Base-by-base conservation (phyloP, 2,888 invertebrate species). In the Pilophorus perplexus region DNA sequence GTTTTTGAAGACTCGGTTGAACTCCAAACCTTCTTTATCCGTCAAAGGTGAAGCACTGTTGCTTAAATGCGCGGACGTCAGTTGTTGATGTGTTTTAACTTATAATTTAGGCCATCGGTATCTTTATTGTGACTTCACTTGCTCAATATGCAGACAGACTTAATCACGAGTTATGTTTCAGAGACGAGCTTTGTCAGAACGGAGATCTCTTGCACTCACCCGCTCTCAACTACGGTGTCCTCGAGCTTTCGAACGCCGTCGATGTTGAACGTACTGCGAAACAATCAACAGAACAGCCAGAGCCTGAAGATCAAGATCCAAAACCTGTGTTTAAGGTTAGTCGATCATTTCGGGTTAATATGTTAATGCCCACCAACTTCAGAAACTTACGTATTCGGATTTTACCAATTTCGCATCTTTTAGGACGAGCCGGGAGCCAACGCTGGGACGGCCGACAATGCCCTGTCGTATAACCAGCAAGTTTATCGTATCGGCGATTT, bases 1-100 rank as follows among this genome's bases (percentile, higher is more conserved):
- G 86, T 93, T 48, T 98, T 96, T 79, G 95, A 97, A 75, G 98
- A 99, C 78, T 88, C 96, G 0, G 85, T 94, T 27, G 95, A 96
- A 74, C 81, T 99, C 57, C 97, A 98, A 77, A 84, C 87, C 10
- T 93, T 86, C 78, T 98, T 93, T 78, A 89, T 98, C 44, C 84
- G 84, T 22, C 75, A 75, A 64, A 72, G 75, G 75, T 75, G 5
- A 5, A 37, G n/a, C 5, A 16, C 14, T 44, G n/a, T 44, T 44
- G 18, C 5, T 44, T n/a, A 16, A 44, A 16, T 44, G n/a, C n/a
- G n/a, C n/a, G n/a, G n/a, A n/a, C n/a, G n/a, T n/a, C n/a, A n/a
- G n/a, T n/a, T n/a, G n/a, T n/a, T n/a, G n/a, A n/a, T n/a, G n/a
- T n/a, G n/a, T n/a, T n/a, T n/a, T n/a, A n/a, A n/a, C n/a, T n/a